phyloP scores from a whole-genome alignment of 1,140 invertebrate genomes.

The Nephotettix cincticeps region DNA sequence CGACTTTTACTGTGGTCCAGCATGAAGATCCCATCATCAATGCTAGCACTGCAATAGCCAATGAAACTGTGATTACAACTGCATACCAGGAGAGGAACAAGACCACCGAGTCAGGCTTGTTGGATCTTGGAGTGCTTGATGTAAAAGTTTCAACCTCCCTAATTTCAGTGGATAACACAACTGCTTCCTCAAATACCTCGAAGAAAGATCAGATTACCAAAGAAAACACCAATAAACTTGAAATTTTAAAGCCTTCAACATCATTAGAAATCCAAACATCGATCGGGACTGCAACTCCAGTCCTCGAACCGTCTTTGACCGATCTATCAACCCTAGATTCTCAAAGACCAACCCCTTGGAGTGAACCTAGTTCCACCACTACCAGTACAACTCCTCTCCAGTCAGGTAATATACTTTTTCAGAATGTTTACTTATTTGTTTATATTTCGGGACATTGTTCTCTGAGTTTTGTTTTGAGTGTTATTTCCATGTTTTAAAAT shows the following conservation, averaged over 20 bases:
- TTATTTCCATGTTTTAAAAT: background rate
- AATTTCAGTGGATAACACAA: background rate
- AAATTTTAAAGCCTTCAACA: conserved; percentile 35
- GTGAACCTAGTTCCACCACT: background rate
- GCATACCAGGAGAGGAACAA: too few species aligned
- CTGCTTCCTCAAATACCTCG: background rate
- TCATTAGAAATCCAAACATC: conserved; percentile 10
- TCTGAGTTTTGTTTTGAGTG: too few species aligned
- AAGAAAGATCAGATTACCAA: conserved; percentile 28
- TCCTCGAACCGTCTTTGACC: conserved; percentile 33
- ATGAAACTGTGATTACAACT: too few species aligned
- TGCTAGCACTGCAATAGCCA: background rate
- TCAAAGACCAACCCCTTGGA: conserved; percentile 4
- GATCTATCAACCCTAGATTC: conserved; percentile 19
- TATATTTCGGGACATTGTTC: background rate
- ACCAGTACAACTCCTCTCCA: conserved; percentile 23
- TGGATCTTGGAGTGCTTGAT: background rate
- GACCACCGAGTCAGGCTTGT: too few species aligned
- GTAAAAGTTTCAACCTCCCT: background rate
- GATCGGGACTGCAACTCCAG: background rate
- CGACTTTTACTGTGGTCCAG: background rate
- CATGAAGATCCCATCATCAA: background rate
- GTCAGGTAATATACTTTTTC: background rate
- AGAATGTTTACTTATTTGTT: conserved; percentile 21
- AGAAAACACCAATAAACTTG: conserved; percentile 40